These are phyloP conservation scores for Anas platyrhynchos DNA, from an alignment of 2,113 vertebrate genomes.

Conservation along the genomic window DNA sequence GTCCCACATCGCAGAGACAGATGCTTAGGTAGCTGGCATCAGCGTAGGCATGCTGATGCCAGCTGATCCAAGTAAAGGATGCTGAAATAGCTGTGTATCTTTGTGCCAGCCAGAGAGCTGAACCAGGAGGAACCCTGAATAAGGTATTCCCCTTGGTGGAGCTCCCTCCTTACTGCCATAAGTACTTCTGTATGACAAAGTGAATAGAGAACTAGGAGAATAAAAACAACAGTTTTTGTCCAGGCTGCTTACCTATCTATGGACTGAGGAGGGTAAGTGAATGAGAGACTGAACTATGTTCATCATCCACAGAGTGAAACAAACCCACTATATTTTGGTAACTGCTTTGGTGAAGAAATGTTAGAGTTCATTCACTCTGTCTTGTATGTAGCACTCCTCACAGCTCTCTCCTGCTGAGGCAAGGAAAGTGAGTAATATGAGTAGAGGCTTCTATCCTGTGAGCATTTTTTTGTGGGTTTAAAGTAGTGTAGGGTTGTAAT, in stretches of 20 bases:
- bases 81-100: not conserved
- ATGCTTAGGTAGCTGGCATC: not conserved
- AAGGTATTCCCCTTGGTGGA: not conserved
- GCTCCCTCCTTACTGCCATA: not conserved
- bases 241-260: not conserved
- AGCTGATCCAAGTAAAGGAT: not conserved
- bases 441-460: conserved; percentile 47
- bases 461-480: conserved; percentile 31
- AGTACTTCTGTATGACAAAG: not conserved
- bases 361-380: conserved; percentile 42
- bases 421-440: conserved; percentile 57
- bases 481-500: conserved; percentile 20
- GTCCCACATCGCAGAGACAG: not conserved
- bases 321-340: conserved; percentile 50
- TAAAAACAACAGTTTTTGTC: not conserved
- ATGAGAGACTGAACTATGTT: conserved; percentile 10
- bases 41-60: not conserved
- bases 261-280: not conserved
- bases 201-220: not conserved
- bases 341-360: conserved; percentile 19
- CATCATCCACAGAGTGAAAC: conserved; percentile 26
- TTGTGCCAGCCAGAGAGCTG: not conserved
- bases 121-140: not conserved
- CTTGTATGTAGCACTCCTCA: conserved; percentile 46
- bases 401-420: conserved; percentile 42